Evolutionary conservation across 1,140 invertebrate genomes (phyloP), one percentile per base, ranked within the genome.

Genomic region (Pseudomyrmex flavicornis): DNA sequence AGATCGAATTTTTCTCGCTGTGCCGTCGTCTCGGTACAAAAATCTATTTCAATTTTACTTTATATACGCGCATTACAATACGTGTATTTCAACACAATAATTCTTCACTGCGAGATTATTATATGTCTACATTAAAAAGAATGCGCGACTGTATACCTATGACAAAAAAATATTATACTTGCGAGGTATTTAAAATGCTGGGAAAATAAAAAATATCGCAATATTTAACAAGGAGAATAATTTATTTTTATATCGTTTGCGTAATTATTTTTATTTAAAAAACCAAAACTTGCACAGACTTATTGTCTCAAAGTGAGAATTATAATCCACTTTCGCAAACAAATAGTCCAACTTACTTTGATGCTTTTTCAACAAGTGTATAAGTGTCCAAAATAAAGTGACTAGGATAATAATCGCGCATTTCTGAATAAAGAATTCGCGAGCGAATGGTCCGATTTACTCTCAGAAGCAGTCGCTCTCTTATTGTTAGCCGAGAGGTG

Each of bases 1-100:
- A 48, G 44, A 80, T 70, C 66, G 20, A 70, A 59, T 79, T 79
- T 79, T 79, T 70, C 76, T 70, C 76, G 52, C 52, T 70, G 7
- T 46, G 44, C 22, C 20, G 75, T 20, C 62, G 15, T 68, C 63
- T 56, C 52, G 10, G 52, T 70, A 26, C 63, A 13, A 68, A 48
- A 48, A 52, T 79, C 66, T 0, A 15, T 69, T 1, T 20, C 5
- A 69, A 70, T 70, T 79, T 69, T 26, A 69, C 17, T 58, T 35
- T 15, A 17, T 20, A 65, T 44, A 10, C 73, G 9, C 10, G n/a
- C 2, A 10, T 4, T 22, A 5, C 22, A 4, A 26, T 26, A 52
- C 10, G 7, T 35, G n/a, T 50, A 75, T 35, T 20, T 75, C 73
- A 35, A 35, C 12, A 7, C 15, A 17, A 46, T 65, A 65, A 65